A percentile compares a stretch with the other conserved stretches of the same genome.
Conservation (phyloP, 2,888 invertebrate genomes). For the Spodoptera littoralis region DNA sequence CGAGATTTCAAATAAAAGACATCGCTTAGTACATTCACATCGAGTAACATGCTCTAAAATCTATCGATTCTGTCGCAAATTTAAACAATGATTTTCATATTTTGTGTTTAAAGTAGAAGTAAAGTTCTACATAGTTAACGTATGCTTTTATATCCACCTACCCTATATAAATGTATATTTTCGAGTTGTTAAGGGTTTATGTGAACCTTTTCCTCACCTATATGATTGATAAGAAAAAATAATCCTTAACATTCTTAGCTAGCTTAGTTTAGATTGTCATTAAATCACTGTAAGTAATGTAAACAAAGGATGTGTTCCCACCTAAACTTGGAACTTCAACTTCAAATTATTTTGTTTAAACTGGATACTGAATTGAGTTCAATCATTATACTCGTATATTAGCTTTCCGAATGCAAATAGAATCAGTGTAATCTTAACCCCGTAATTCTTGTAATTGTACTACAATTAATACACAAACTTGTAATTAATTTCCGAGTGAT, state of each 20-base stretch:
- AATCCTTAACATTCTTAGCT: too few relatives aligned
- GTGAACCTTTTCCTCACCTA: too few relatives aligned
- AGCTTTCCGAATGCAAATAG: conserved; percentile 39
- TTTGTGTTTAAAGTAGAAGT: too few relatives aligned
- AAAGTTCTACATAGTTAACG: too few relatives aligned
- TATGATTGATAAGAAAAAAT: too few relatives aligned
- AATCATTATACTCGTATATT: conserved; percentile 27
- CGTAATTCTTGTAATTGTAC: conserved; percentile 84
- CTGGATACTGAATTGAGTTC: background rate
- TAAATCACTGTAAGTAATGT: background rate
- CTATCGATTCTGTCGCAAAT: background rate
- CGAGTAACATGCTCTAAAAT: conserved; percentile 3
- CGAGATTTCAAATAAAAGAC: conserved; percentile 42
- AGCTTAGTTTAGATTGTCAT: background rate
- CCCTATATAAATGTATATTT: too few relatives aligned
- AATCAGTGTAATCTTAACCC: conserved; percentile 67
- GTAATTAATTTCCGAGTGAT: conserved; percentile 88
- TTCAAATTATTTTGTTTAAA: too few relatives aligned
- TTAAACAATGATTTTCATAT: too few relatives aligned
- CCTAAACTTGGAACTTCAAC: background rate
- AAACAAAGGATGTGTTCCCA: background rate
- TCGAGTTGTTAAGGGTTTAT: too few relatives aligned
- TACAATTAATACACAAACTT: conserved; percentile 88
- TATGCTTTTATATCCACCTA: too few relatives aligned
- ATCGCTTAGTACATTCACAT: conserved; percentile 24